These are phyloP conservation scores for Chaitophorus viminalis DNA, from an alignment of 2,888 invertebrate species.

Conservation along the genomic window DNA sequence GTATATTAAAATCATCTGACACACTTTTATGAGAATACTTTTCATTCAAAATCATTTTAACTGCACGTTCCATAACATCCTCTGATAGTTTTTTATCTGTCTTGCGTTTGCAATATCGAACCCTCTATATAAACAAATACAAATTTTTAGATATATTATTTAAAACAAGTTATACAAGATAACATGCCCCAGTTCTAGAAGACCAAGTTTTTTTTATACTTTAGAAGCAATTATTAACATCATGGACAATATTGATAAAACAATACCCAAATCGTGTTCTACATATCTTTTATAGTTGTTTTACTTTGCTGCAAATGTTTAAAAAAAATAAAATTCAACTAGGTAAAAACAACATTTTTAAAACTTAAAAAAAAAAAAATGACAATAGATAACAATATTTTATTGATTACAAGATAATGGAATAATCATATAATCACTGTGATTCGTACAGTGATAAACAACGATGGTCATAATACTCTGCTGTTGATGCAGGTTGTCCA, in stretches of 20 bases:
- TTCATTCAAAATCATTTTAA: background rate
- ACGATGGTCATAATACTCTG: no score
- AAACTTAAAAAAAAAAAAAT: background rate
- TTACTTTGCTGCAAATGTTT: background rate
- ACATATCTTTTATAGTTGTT: background rate
- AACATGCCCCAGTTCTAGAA: conserved; percentile 25
- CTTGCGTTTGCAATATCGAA: no score
- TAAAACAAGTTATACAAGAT: background rate
- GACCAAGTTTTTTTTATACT: conserved; percentile 18
- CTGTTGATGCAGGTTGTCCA: no score
- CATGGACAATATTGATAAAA: background rate
- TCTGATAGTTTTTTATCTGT: background rate
- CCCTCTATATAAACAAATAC: background rate
- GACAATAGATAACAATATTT: background rate
- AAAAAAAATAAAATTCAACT: background rate
- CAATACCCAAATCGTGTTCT: background rate
- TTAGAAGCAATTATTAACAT: background rate
- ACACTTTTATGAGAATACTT: conserved; percentile 3
- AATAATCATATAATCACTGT: background rate
- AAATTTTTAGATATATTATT: background rate
- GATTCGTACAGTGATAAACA: no score
- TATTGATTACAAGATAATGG: background rate
- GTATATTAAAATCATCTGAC: no score
- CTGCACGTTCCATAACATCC: conserved; percentile 7
- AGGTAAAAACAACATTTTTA: background rate